Percentiles rank a stretch among this genome's conserved stretches.
Evolutionary conservation across 2,888 invertebrate species (phyloP).

Genomic region (Cheiracanthium punctorium): DNA sequence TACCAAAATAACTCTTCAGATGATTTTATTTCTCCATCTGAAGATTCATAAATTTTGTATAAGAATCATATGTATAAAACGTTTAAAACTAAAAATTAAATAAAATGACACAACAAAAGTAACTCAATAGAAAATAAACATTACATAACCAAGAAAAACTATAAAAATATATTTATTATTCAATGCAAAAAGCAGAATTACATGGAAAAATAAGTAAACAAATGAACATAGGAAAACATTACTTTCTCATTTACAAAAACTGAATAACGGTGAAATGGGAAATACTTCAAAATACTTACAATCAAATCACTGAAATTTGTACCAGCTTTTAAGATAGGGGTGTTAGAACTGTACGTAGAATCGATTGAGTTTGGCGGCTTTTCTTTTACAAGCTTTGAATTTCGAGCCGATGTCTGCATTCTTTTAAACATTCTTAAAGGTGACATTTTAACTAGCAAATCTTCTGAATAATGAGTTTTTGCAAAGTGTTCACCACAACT

Average conservation of each 20-base stretch:
- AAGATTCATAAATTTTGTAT: too few species aligned
- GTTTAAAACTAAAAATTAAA: too few species aligned
- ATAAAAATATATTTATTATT: too few species aligned
- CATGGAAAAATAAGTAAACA: too few species aligned
- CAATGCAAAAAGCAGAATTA: too few species aligned
- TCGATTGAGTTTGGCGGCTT: conserved; percentile 22
- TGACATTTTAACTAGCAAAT: conserved; percentile 35
- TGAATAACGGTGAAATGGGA: not conserved
- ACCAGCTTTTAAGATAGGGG: conserved; percentile 20
- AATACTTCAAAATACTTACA: conserved; percentile 40
- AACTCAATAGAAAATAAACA: too few species aligned
- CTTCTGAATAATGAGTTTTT: conserved; percentile 14
- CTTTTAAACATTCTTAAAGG: conserved; percentile 55
- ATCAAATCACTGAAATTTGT: conserved; percentile 1
- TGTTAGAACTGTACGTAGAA: conserved; percentile 13
- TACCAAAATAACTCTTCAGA: too few species aligned
- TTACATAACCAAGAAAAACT: too few species aligned
- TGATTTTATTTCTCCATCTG: too few species aligned
- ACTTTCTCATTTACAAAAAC: not conserved
- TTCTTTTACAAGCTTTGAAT: conserved; percentile 24
- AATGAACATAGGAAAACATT: not conserved
- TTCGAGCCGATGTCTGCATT: conserved; percentile 39
- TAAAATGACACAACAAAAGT: too few species aligned
- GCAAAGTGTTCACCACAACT: not conserved
- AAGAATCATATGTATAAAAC: too few species aligned